Evolutionary conservation across 2,797 vertebrate species (phyloP).

Genomic region (Hypotaenidia philippensis): DNA sequence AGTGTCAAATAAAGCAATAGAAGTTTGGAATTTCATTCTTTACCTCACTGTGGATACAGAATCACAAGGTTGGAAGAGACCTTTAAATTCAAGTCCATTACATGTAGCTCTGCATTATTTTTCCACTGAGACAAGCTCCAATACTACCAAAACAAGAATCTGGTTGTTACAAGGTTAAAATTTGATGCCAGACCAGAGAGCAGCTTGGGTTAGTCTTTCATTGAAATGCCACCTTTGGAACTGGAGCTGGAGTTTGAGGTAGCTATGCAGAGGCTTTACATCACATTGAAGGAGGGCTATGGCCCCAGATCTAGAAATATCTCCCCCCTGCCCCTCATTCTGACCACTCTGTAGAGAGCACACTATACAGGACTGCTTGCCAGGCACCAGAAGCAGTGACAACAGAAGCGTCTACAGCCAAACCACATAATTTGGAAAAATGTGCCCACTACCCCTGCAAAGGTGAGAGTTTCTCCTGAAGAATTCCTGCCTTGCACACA

Average conservation of each 20-base stretch:
- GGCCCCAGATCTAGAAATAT: neutral
- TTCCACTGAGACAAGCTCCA: neutral
- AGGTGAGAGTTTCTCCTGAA: neutral
- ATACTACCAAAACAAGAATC: neutral
- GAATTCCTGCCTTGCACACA: neutral
- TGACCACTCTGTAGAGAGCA: neutral
- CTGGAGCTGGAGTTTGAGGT: neutral
- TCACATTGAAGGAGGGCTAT: rapidly evolving
- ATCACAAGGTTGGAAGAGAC: too few relatives aligned
- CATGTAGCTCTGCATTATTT: neutral
- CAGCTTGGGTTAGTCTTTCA: neutral
- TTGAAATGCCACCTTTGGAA: neutral
- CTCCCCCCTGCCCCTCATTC: neutral
- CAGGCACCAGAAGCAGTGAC: neutral
- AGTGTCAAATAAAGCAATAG: neutral
- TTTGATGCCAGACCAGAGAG: neutral
- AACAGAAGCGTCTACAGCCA: neutral
- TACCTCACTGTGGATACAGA: neutral
- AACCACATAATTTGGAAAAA: neutral
- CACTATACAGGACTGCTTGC: neutral
- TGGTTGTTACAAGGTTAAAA: neutral
- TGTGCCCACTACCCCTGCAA: rapidly evolving
- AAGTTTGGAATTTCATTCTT: neutral
- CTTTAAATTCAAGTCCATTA: too few relatives aligned
- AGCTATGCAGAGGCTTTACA: neutral